phyloP scores from a whole-genome alignment of 1,140 invertebrate species.

The Apis dorsata region DNA sequence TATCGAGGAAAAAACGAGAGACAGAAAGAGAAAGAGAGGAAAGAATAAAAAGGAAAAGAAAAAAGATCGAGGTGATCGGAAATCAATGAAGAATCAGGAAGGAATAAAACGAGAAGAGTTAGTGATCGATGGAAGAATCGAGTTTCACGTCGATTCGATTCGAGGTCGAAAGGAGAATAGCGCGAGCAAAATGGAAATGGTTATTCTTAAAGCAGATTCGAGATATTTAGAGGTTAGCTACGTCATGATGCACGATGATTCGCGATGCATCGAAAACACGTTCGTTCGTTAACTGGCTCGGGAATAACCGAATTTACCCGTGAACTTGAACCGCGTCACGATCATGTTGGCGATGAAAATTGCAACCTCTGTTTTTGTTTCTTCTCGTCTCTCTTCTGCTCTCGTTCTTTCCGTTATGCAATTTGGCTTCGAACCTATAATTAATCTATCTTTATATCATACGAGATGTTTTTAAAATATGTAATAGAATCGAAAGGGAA shows the following conservation, averaged over 20 bases:
- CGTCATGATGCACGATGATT: background rate
- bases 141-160: background rate
- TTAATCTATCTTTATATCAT: too few species aligned
- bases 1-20: slow-evolving; percentile 14
- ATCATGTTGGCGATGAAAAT: background rate
- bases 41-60: background rate
- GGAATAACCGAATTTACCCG: slow-evolving; percentile 2
- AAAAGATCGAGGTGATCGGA: background rate
- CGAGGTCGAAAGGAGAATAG: background rate
- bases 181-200: background rate
- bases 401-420: too few species aligned
- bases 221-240: slow-evolving; percentile 4
- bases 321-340: slow-evolving; percentile 7
- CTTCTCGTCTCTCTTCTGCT: background rate
- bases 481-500: too few species aligned
- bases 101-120: background rate
- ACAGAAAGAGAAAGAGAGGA: background rate
- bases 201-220: slow-evolving; percentile 11
- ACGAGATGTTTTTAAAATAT: too few species aligned
- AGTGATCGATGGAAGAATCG: background rate
- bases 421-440: too few species aligned
- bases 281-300: slow-evolving; percentile 9
- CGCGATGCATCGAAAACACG: background rate
- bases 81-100: background rate
- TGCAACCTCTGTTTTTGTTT: background rate